phyloP scores from a whole-genome alignment of 2,113 vertebrate genomes.

The Platichthys flesus region DNA sequence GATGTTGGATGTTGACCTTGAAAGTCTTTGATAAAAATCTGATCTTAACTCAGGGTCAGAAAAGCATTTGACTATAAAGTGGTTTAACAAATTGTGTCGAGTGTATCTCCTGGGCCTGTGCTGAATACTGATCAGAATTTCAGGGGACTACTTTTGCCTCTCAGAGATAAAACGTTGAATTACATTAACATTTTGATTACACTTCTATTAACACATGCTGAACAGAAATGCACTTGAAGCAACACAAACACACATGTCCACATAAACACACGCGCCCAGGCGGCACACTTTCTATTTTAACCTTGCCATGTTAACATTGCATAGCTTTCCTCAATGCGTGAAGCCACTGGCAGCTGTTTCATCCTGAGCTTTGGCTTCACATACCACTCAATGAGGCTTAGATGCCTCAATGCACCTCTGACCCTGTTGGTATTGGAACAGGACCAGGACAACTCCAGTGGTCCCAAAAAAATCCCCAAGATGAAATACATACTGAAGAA shows the following conservation, averaged over 20 bases:
- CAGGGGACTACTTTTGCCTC: slow-evolving; percentile 22
- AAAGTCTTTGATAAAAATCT: slow-evolving; percentile 20
- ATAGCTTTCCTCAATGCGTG: slow-evolving; percentile 48
- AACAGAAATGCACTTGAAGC: slow-evolving; percentile 1
- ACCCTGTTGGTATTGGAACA: slow-evolving; percentile 63
- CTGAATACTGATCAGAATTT: slow-evolving; percentile 42
- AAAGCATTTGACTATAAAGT: slow-evolving; percentile 50
- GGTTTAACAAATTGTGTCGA: slow-evolving; percentile 54
- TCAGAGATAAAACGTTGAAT: slow-evolving; percentile 37
- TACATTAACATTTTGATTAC: slow-evolving; percentile 35
- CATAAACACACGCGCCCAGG: slow-evolving; percentile 16
- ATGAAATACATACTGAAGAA: slow-evolving; percentile 24
- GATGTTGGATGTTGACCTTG: slow-evolving; percentile 66
- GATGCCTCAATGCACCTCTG: slow-evolving; percentile 57
- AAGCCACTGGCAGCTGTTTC: slow-evolving; percentile 72
- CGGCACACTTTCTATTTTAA: slow-evolving; percentile 67
- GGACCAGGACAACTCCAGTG: slow-evolving; percentile 34
- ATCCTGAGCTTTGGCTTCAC: slow-evolving; percentile 56
- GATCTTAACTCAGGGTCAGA: slow-evolving; percentile 54
- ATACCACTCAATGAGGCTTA: slow-evolving; percentile 51
- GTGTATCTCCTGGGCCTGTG: slow-evolving; percentile 4
- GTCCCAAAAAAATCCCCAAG: slow-evolving; percentile 35
- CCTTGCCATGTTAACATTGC: slow-evolving; percentile 58
- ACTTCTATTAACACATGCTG: slow-evolving; percentile 10
- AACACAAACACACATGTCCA: slow-evolving; percentile 24